A percentile compares a stretch with the other conserved stretches of the same genome.
Conservation (phyloP, 2,888 invertebrate genomes). For the Mythimna albipuncta region DNA sequence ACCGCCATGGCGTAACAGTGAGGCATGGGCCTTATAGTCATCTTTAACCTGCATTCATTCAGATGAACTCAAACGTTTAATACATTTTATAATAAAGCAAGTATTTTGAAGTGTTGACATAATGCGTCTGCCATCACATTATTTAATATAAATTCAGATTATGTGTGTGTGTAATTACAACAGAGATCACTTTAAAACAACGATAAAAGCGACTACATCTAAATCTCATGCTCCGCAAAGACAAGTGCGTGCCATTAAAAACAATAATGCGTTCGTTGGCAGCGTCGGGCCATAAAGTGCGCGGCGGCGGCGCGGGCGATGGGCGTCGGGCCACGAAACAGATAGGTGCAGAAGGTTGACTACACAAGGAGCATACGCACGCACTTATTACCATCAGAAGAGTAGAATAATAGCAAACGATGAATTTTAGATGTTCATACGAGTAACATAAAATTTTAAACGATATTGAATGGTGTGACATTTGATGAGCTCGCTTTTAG, state of each 20-base stretch:
- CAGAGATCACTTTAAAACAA: constrained; percentile 20
- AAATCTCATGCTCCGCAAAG: constrained; percentile 42
- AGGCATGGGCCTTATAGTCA: no score
- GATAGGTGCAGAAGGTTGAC: not conserved
- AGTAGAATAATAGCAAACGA: no score
- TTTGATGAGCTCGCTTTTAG: no score
- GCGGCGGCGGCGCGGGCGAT: constrained; percentile 32
- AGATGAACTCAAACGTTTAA: no score
- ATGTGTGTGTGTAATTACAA: constrained; percentile 7
- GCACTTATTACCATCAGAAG: no score
- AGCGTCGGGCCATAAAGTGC: constrained; percentile 55
- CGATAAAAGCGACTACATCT: constrained; percentile 30
- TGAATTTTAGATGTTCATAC: no score
- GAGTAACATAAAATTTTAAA: no score
- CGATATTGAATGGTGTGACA: no score
- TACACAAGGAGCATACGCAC: not conserved
- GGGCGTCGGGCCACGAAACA: constrained; percentile 2
- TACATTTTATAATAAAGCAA: no score
- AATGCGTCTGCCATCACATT: constrained; percentile 10
- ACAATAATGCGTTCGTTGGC: constrained; percentile 65
- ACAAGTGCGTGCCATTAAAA: constrained; percentile 61
- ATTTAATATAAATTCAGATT: constrained; percentile 1
- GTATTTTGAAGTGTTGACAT: not conserved
- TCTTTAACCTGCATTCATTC: no score
- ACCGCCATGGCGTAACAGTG: no score